Conservation (phyloP, 2,888 invertebrate species). For the Aporophyla lueneburgensis region DNA sequence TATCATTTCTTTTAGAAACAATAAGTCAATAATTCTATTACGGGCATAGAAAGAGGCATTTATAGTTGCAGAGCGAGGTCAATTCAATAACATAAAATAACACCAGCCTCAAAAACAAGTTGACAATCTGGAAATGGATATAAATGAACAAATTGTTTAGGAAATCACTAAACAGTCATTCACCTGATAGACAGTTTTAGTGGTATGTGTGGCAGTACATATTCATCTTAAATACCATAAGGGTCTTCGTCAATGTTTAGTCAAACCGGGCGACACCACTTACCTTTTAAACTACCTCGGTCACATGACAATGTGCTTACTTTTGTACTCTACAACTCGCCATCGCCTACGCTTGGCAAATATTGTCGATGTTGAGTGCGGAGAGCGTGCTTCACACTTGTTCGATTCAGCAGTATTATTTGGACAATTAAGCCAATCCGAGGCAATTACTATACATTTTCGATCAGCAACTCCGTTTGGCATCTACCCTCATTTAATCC, state of each 20-base stretch:
- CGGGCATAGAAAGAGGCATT: not conserved
- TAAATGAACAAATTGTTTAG: not conserved
- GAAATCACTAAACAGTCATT: not conserved
- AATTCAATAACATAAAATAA: not conserved
- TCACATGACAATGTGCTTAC: no score
- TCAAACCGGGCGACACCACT: not conserved
- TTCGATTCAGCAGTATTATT: not conserved
- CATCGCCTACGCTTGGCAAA: no score
- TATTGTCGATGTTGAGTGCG: not conserved
- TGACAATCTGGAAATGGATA: not conserved
- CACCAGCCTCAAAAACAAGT: not conserved
- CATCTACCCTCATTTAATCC: not conserved
- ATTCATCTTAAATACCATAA: not conserved
- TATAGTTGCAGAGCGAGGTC: constrained; percentile 1
- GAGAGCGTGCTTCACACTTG: not conserved
- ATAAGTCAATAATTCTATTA: not conserved
- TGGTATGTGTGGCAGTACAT: not conserved
- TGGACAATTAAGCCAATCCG: not conserved
- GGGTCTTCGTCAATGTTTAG: not conserved
- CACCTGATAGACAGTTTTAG: not conserved
- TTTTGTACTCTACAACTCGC: no score
- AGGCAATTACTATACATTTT: not conserved
- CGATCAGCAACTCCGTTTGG: not conserved
- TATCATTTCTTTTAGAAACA: not conserved
- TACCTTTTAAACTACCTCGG: not conserved